Evolutionary conservation across 2,113 vertebrate species (phyloP).

Genomic region (Sciurus niger): DNA sequence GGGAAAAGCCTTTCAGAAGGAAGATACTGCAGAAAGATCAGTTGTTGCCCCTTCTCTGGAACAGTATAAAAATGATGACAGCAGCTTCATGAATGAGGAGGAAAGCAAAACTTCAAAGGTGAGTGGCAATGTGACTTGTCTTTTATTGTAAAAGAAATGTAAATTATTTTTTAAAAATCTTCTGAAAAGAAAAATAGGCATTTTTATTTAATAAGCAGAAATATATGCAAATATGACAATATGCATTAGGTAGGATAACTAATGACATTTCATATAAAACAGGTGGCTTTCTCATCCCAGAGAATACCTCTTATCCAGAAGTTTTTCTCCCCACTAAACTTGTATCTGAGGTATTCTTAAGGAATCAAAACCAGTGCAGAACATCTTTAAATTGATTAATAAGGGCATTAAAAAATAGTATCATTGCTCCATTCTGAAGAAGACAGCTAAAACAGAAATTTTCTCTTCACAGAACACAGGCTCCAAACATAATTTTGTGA

Average conservation of each 20-base stretch:
- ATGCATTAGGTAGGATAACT: neutral
- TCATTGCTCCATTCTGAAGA: slow-evolving; percentile 37
- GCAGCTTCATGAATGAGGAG: slow-evolving; percentile 84
- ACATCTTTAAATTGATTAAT: slow-evolving; percentile 9
- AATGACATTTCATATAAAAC: neutral
- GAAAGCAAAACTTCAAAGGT: slow-evolving; percentile 88
- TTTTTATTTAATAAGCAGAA: slow-evolving; percentile 57
- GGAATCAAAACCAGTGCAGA: neutral
- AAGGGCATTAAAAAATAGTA: neutral
- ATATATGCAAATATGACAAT: slow-evolving; percentile 19
- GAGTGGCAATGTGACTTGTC: slow-evolving; percentile 76
- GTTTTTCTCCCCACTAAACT: neutral
- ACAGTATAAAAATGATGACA: slow-evolving; percentile 87
- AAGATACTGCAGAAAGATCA: slow-evolving; percentile 82
- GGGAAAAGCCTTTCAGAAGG: slow-evolving; percentile 86
- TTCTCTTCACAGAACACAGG: slow-evolving; percentile 85
- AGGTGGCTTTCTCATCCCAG: slow-evolving; percentile 22
- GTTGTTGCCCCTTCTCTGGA: slow-evolving; percentile 83
- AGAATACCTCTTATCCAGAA: slow-evolving; percentile 10
- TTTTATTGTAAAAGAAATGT: neutral
- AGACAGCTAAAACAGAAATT: slow-evolving; percentile 61
- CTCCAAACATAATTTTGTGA: slow-evolving; percentile 85
- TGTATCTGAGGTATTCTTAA: slow-evolving; percentile 67
- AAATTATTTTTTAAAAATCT: neutral
- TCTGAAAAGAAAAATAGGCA: slow-evolving; percentile 57